Evolutionary conservation across 2,797 vertebrate genomes (phyloP).

Genomic region (Clamator glandarius): DNA sequence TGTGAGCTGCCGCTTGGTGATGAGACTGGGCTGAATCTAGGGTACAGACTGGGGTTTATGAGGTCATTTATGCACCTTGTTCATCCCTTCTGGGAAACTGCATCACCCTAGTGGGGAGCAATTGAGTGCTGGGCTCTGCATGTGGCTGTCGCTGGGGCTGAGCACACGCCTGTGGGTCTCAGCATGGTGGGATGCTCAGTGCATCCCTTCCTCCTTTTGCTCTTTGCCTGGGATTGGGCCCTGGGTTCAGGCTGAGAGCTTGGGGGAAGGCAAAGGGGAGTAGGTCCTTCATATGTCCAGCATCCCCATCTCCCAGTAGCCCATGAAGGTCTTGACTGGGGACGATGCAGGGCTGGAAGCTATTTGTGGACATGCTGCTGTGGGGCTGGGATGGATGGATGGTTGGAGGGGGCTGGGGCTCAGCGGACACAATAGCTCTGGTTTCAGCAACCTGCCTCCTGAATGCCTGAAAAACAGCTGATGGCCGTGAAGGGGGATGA

Average conservation of each 20-base stretch:
- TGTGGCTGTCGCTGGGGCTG: not conserved
- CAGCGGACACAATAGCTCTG: conserved; percentile 32
- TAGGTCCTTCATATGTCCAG: accelerated
- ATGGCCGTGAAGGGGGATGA: conserved; percentile 72
- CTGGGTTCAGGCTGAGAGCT: not conserved
- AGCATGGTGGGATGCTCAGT: accelerated
- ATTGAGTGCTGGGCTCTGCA: accelerated
- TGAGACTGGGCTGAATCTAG: not conserved
- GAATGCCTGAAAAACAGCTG: conserved; percentile 80
- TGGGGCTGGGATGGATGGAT: not conserved
- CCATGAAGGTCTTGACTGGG: accelerated
- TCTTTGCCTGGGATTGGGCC: not conserved
- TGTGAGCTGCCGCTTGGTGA: not conserved
- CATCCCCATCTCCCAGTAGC: not conserved
- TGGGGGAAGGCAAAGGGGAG: too few relatives aligned
- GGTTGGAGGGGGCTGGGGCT: conserved; percentile 48
- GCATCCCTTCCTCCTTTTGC: not conserved
- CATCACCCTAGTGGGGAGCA: not conserved
- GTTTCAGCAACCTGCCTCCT: conserved; percentile 69
- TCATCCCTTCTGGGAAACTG: not conserved
- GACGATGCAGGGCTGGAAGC: not conserved
- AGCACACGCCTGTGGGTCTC: not conserved
- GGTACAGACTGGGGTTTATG: not conserved
- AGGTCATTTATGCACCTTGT: not conserved
- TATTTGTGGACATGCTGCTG: accelerated